Percentiles rank a stretch among this genome's conserved stretches.
Evolutionary conservation across 1,140 invertebrate species (phyloP).

Genomic region (Formica selysi): DNA sequence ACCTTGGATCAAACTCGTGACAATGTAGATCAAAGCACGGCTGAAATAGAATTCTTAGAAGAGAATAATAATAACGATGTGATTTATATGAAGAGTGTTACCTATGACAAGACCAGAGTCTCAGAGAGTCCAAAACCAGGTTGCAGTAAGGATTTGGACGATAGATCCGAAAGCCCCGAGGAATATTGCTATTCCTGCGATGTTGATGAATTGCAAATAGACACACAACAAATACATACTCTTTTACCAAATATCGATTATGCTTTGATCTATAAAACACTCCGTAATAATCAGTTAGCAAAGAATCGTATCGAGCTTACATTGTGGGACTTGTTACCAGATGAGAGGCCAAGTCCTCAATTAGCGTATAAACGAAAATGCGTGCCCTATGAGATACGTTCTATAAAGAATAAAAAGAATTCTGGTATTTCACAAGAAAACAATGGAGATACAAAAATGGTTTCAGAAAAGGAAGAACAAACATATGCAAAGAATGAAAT

Average conservation of each 20-base stretch:
- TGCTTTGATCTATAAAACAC: slow-evolving; percentile 31
- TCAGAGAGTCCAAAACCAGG: slow-evolving; percentile 67
- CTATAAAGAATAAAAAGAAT: not conserved
- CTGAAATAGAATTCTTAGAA: slow-evolving; percentile 61
- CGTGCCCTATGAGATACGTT: not conserved
- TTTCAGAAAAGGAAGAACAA: not conserved
- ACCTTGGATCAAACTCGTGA: not conserved
- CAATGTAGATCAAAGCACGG: not conserved
- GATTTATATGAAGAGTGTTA: not conserved
- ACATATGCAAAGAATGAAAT: not conserved
- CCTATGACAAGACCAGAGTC: not conserved
- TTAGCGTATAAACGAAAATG: slow-evolving; percentile 8
- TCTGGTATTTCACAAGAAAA: not conserved
- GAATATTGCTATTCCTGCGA: not conserved
- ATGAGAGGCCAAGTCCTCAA: slow-evolving; percentile 3
- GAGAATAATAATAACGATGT: slow-evolving; percentile 77
- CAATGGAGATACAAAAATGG: no score
- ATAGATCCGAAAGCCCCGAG: not conserved
- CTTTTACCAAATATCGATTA: slow-evolving; percentile 60
- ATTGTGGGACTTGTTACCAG: slow-evolving; percentile 71
- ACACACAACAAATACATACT: slow-evolving; percentile 62
- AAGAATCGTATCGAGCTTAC: slow-evolving; percentile 65
- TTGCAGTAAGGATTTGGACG: slow-evolving; percentile 73
- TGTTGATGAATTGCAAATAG: slow-evolving; percentile 43
- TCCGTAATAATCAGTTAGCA: slow-evolving; percentile 56